A percentile compares a stretch with the other conserved stretches of the same genome.
Evolutionary conservation across 2,113 vertebrate genomes (phyloP).

Genomic region (Xenus cinereus): DNA sequence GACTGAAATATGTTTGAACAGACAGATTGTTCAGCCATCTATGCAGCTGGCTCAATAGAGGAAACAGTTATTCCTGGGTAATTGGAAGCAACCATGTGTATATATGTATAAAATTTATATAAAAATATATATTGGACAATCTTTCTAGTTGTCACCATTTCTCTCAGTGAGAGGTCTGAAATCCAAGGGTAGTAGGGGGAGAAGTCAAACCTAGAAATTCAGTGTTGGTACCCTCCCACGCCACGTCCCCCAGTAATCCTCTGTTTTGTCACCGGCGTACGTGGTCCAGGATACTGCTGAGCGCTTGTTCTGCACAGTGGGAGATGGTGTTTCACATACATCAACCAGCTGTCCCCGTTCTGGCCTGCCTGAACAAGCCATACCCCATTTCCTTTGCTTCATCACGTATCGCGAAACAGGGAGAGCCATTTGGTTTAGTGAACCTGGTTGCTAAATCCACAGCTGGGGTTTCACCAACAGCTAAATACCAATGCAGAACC

Average conservation of each 20-base stretch:
- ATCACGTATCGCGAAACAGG: neutral
- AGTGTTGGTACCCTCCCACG: neutral
- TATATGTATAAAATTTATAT: neutral
- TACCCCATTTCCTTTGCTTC: neutral
- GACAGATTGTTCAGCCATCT: conserved; percentile 51
- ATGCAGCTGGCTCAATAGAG: conserved; percentile 22
- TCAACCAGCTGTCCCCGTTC: neutral
- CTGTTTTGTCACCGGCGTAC: neutral
- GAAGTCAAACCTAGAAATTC: neutral
- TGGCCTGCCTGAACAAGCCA: neutral
- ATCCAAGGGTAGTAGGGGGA: neutral
- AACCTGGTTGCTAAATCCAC: neutral
- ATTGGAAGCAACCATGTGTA: conserved; percentile 30
- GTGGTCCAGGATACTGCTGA: neutral
- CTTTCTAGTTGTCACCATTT: neutral
- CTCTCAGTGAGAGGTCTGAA: neutral
- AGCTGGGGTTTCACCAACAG: neutral
- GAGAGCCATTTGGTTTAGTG: neutral
- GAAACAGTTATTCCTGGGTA: conserved; percentile 38
- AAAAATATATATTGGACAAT: neutral
- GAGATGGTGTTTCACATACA: neutral
- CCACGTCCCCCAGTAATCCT: neutral
- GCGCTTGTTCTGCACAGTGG: neutral
- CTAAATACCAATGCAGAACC: neutral
- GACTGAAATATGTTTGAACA: conserved; percentile 39